These are phyloP conservation scores for Sericinus montela DNA, from an alignment of 2,888 invertebrate genomes.

Conservation along the genomic window DNA sequence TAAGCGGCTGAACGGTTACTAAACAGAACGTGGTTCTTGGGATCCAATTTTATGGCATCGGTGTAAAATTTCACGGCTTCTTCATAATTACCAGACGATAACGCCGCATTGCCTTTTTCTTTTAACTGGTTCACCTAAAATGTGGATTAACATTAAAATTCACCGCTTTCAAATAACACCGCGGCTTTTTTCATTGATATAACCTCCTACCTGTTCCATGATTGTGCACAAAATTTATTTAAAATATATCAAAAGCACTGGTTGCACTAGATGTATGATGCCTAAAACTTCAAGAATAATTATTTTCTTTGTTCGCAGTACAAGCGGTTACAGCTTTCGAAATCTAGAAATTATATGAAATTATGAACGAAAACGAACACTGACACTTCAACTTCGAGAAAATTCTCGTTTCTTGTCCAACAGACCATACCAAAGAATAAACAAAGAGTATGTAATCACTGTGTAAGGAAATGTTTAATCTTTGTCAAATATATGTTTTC, in stretches of 20 bases:
- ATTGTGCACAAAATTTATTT: slow-evolving; percentile 27
- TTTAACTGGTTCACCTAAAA: slow-evolving; percentile 89
- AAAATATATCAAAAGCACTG: slow-evolving; percentile 14
- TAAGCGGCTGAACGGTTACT: slow-evolving; percentile 96
- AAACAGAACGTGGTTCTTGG: slow-evolving; percentile 91
- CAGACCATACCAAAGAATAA: too few relatives aligned
- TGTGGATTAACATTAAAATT: slow-evolving; percentile 23
- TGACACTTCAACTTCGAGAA: slow-evolving; percentile 74
- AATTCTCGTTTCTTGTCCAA: slow-evolving; percentile 55
- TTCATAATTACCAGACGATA: slow-evolving; percentile 86
- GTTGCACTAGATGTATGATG: slow-evolving; percentile 8
- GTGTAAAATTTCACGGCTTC: slow-evolving; percentile 90
- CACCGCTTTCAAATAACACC: slow-evolving; percentile 23
- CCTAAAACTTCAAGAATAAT: slow-evolving; percentile 9
- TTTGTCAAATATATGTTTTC: too few relatives aligned
- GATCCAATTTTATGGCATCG: slow-evolving; percentile 89
- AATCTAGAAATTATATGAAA: slow-evolving; percentile 25
- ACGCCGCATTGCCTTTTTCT: slow-evolving; percentile 91
- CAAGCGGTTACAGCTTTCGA: slow-evolving; percentile 20
- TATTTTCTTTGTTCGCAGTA: slow-evolving; percentile 23
- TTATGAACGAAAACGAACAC: slow-evolving; percentile 32
- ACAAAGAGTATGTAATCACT: too few relatives aligned
- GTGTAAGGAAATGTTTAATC: too few relatives aligned
- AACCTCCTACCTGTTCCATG: slow-evolving; percentile 75
- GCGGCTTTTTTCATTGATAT: slow-evolving; percentile 39